These are phyloP conservation scores for Stichodactyla mertensii DNA, from an alignment of 64 coral and sea anemone species.

Conservation along the genomic window DNA sequence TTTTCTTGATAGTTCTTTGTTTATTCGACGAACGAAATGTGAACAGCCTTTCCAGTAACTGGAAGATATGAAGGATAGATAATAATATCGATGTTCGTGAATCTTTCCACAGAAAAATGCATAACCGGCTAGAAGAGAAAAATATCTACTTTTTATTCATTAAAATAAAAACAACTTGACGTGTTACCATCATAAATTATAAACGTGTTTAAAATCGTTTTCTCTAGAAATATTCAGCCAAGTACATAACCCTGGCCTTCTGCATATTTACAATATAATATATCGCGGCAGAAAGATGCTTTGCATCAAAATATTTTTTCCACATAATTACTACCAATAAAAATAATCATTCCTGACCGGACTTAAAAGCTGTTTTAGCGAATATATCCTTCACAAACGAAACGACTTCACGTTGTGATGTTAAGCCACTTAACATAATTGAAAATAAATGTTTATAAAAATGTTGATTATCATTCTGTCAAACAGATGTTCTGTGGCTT, in stretches of 20 bases:
- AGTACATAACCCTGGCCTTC: background rate
- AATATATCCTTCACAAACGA: background rate
- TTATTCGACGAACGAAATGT: background rate
- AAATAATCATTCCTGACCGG: background rate
- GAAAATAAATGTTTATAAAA: conserved; percentile 42
- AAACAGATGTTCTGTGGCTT: conserved; percentile 12
- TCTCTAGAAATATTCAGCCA: background rate
- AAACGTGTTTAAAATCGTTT: background rate
- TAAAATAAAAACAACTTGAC: background rate
- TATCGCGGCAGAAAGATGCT: background rate
- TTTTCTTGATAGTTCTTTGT: background rate
- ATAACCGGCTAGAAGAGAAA: background rate
- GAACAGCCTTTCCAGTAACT: background rate
- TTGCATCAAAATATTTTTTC: background rate
- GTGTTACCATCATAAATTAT: background rate
- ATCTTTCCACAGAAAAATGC: background rate
- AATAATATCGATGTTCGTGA: background rate
- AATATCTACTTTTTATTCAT: background rate
- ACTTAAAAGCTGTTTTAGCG: background rate
- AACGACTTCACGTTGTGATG: background rate
- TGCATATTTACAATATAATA: background rate
- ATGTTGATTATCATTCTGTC: conserved; percentile 11
- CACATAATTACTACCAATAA: conserved; percentile 7
- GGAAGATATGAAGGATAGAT: background rate
- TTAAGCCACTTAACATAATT: conserved; percentile 19